These are phyloP conservation scores for Frankliniella fusca DNA, from an alignment of 2,888 invertebrate species.

Conservation along the genomic window DNA sequence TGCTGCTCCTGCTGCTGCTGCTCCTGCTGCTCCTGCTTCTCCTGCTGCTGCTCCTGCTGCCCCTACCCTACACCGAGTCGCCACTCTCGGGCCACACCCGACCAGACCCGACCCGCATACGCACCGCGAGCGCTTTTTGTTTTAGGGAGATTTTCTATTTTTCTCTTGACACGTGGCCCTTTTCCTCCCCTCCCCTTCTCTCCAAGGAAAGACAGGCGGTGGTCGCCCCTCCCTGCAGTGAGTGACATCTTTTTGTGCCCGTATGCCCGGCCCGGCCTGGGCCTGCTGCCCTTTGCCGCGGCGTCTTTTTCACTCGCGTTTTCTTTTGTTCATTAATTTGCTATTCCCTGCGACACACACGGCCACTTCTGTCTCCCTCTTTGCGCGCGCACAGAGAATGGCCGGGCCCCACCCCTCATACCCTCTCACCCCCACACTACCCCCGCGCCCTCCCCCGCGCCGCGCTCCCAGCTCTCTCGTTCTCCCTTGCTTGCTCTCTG, in stretches of 20 bases:
- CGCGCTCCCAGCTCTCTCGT: too few relatives aligned
- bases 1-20: too few relatives aligned
- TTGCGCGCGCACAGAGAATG: too few relatives aligned
- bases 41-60: too few relatives aligned
- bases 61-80: too few relatives aligned
- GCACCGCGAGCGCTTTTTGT: too few relatives aligned
- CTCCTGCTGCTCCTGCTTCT: too few relatives aligned
- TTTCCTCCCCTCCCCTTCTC: too few relatives aligned
- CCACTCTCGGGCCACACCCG: too few relatives aligned
- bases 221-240: not conserved
- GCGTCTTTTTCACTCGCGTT: slow-evolving; percentile 18
- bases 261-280: not conserved
- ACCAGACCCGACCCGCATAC: too few relatives aligned
- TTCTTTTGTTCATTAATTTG: slow-evolving; percentile 27
- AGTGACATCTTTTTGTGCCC: slow-evolving; percentile 10
- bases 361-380: not conserved
- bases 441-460: not conserved
- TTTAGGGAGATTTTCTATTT: too few relatives aligned
- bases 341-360: not conserved
- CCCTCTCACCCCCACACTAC: not conserved
- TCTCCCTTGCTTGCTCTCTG: not conserved
- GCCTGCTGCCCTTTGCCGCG: not conserved
- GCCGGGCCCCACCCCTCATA: not conserved
- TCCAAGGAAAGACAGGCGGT: not conserved
- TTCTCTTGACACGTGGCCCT: too few relatives aligned